Percentiles rank a stretch among this genome's conserved stretches.
Evolutionary conservation across 2,113 vertebrate genomes (phyloP).

Genomic region (Thryonomys swinderianus): DNA sequence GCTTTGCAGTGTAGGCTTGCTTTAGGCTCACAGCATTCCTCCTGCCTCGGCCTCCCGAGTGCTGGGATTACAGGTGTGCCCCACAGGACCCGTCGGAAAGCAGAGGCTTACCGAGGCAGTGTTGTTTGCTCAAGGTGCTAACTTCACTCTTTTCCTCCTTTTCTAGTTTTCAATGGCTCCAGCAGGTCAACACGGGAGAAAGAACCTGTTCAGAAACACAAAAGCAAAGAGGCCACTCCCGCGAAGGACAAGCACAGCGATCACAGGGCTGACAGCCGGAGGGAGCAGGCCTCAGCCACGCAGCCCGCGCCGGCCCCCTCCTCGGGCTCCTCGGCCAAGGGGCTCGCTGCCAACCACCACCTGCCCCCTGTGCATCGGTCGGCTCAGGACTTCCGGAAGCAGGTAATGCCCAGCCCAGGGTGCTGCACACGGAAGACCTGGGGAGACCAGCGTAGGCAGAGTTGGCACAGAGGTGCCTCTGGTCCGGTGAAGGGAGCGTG

Average conservation of each 20-base stretch:
- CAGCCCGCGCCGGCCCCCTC: conserved; percentile 84
- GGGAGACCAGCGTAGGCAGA: neutral
- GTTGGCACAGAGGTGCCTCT: rapidly evolving
- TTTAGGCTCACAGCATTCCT: neutral
- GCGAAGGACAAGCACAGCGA: conserved; percentile 94
- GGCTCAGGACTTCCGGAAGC: conserved; percentile 96
- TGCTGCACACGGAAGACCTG: rapidly evolving
- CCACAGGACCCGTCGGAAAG: neutral
- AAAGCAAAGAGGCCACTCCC: conserved; percentile 90
- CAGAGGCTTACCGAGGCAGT: neutral
- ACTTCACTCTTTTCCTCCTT: neutral
- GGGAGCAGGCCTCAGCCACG: conserved; percentile 88
- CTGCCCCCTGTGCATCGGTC: conserved; percentile 91
- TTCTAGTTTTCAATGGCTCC: conserved; percentile 95
- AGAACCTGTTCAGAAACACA: conserved; percentile 90
- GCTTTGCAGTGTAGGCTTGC: neutral
- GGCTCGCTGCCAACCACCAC: conserved; percentile 89
- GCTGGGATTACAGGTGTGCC: neutral
- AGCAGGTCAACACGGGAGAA: conserved; percentile 91
- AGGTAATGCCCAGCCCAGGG: conserved; percentile 85
- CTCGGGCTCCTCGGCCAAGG: conserved; percentile 88
- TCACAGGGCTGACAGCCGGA: conserved; percentile 90
- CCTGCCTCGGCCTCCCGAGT: neutral
- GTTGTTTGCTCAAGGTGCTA: neutral
- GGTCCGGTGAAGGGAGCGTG: rapidly evolving